A percentile compares a stretch with the other conserved stretches of the same genome.
phyloP scores from a whole-genome alignment of 2,888 invertebrate species.

The Bellardia bayeri region DNA sequence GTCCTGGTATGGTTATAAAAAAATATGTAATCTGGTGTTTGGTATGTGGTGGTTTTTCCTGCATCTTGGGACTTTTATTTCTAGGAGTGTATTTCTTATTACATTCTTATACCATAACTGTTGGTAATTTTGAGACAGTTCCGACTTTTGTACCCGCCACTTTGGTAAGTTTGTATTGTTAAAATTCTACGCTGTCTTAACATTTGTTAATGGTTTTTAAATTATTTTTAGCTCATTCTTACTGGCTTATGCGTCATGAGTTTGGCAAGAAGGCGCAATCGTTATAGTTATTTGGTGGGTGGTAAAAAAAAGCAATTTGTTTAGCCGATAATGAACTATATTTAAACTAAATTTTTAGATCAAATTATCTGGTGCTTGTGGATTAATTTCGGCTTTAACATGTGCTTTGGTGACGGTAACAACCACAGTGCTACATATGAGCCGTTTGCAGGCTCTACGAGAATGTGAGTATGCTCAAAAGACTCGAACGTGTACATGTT shows the following conservation, averaged over 20 bases:
- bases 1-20: conserved; percentile 85
- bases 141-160: conserved; percentile 97
- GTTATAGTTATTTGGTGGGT: conserved; percentile 95
- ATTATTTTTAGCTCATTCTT: conserved; percentile 89
- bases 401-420: conserved; percentile 94
- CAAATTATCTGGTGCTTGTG: conserved; percentile 94
- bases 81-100: conserved; percentile 91
- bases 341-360: conserved; percentile 86
- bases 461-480: conserved; percentile 94
- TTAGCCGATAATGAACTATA: neutral
- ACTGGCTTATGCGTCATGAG: conserved; percentile 95
- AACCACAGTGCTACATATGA: conserved; percentile 96
- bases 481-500: conserved; percentile 91
- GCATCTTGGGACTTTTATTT: conserved; percentile 90
- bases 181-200: neutral
- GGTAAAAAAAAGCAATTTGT: neutral
- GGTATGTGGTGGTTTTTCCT: conserved; percentile 90
- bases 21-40: conserved; percentile 92
- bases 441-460: conserved; percentile 92
- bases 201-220: neutral
- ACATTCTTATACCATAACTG: conserved; percentile 90
- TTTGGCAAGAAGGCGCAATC: conserved; percentile 91
- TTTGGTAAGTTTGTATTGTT: conserved; percentile 87
- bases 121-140: conserved; percentile 93
- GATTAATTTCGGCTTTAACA: conserved; percentile 93